Conservation (phyloP, 2,888 invertebrate species). For the Mactromeris polynyma region DNA sequence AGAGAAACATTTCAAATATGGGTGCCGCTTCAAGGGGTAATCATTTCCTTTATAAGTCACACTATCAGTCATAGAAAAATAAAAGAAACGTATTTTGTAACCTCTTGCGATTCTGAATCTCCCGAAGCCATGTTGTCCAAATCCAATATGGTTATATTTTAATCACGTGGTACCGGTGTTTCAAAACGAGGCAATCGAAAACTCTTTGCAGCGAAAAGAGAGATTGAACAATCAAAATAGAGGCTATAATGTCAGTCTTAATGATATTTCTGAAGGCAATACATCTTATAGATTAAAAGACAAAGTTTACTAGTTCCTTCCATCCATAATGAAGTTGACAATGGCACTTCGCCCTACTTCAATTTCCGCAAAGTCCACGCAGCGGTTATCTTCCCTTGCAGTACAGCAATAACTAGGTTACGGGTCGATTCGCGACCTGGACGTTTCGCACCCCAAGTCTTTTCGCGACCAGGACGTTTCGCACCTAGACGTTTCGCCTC, state of each 20-base stretch:
- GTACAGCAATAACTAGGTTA: too few species aligned
- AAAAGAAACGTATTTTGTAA: background rate
- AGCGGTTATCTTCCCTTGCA: too few species aligned
- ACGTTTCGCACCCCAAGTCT: too few species aligned
- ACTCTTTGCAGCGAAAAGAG: background rate
- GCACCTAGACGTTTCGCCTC: too few species aligned
- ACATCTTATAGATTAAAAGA: too few species aligned
- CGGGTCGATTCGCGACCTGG: too few species aligned
- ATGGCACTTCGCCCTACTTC: too few species aligned
- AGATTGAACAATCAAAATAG: background rate
- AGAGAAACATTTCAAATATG: background rate
- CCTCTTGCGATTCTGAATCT: slow-evolving; percentile 69
- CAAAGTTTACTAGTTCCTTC: too few species aligned
- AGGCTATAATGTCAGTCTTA: too few species aligned
- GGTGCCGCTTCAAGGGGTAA: background rate
- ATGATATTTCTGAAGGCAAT: too few species aligned
- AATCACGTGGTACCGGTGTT: slow-evolving; percentile 80
- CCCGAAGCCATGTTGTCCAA: slow-evolving; percentile 78
- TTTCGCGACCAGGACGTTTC: too few species aligned
- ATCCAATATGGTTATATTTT: slow-evolving; percentile 66
- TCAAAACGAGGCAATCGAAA: slow-evolving; percentile 70
- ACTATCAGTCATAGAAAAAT: background rate
- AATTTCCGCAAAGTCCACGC: background rate
- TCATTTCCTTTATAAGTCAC: background rate
- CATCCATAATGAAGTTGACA: too few species aligned